A percentile compares a stretch with the other conserved stretches of the same genome.
Evolutionary conservation across 2,113 vertebrate species (phyloP).

Genomic region (Daboia siamensis): DNA sequence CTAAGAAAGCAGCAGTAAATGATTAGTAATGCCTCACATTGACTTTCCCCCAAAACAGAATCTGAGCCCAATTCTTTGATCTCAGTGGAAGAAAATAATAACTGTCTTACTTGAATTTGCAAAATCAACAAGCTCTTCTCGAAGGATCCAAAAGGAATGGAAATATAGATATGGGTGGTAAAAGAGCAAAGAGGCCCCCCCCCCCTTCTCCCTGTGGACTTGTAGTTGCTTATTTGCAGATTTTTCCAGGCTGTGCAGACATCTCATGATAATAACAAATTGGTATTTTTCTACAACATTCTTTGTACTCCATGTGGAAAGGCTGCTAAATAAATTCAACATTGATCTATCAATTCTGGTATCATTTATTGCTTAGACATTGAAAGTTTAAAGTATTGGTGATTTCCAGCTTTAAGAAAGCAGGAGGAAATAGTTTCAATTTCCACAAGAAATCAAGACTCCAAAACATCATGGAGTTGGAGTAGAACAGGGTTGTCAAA

Average conservation of each 20-base stretch:
- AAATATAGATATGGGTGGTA: not conserved
- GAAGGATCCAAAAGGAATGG: not conserved
- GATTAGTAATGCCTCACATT: not conserved
- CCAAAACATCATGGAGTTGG: not conserved
- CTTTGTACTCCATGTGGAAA: conserved; percentile 48
- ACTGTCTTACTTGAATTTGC: not conserved
- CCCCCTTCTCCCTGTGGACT: not conserved
- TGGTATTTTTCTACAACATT: conserved; percentile 48
- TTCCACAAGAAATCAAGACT: not conserved
- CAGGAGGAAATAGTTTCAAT: not conserved
- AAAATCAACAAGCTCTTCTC: not conserved
- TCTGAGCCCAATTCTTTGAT: not conserved
- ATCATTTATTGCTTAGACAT: not conserved
- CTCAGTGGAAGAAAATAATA: not conserved
- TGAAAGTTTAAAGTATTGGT: not conserved
- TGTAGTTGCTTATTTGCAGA: conserved; percentile 7
- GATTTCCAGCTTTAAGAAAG: not conserved
- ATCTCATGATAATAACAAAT: not conserved
- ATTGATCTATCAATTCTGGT: not conserved
- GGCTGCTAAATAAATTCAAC: conserved; percentile 45
- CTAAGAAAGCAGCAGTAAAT: not conserved
- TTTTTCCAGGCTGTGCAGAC: not conserved
- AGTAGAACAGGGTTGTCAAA: too few relatives aligned
- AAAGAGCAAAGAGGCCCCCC: not conserved
- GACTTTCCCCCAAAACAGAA: not conserved